Evolutionary conservation across 2,888 invertebrate genomes (phyloP).

Genomic region (Epirrhoe tristata): DNA sequence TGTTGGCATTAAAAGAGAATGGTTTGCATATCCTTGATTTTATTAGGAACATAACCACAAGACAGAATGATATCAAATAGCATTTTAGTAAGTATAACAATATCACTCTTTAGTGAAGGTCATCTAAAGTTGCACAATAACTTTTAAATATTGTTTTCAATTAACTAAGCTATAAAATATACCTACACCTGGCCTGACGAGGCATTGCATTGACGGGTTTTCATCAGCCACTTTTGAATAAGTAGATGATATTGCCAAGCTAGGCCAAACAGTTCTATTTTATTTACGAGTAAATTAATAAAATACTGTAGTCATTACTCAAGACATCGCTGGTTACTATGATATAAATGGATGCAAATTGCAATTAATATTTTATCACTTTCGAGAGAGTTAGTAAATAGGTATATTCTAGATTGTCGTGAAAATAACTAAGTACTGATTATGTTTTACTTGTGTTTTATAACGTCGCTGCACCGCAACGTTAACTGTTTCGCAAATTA

Average conservation of each 20-base stretch:
- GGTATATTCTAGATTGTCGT: slow-evolving; percentile 7
- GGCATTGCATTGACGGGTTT: not conserved
- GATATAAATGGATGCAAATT: not conserved
- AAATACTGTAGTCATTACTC: too few species aligned
- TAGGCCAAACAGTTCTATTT: too few species aligned
- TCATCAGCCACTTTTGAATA: too few species aligned
- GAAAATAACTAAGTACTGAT: slow-evolving; percentile 5
- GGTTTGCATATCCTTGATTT: slow-evolving; percentile 32
- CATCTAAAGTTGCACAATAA: slow-evolving; percentile 1
- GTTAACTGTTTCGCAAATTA: slow-evolving; percentile 31
- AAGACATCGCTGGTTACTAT: not conserved
- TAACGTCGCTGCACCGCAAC: not conserved
- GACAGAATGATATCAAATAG: slow-evolving; percentile 25
- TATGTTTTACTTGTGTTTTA: not conserved
- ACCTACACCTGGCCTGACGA: not conserved
- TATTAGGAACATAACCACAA: slow-evolving; percentile 24
- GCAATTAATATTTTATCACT: not conserved
- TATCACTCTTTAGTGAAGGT: slow-evolving; percentile 7
- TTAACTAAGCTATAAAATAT: not conserved
- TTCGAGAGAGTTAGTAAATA: not conserved
- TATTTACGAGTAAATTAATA: too few species aligned
- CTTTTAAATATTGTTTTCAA: not conserved
- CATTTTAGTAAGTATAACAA: slow-evolving; percentile 11
- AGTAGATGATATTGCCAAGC: too few species aligned
- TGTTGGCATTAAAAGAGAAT: slow-evolving; percentile 34